Percentiles rank a stretch among this genome's conserved stretches.
Conservation (phyloP, 2,888 invertebrate genomes). For the Boloria selene region DNA sequence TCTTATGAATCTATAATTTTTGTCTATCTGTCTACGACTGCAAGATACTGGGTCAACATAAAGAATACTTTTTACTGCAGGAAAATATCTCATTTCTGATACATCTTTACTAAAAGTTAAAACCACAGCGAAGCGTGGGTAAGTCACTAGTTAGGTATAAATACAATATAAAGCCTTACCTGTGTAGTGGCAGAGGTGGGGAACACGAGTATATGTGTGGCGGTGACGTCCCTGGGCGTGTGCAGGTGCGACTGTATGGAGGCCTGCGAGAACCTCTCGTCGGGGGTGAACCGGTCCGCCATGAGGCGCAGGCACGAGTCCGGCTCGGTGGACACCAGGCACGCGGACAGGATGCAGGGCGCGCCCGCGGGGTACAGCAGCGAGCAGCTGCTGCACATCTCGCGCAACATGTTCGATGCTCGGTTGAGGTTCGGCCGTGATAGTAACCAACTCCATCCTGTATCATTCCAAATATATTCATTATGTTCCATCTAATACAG, state of each 20-base stretch:
- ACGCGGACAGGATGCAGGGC: conserved; percentile 98
- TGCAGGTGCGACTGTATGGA: conserved; percentile 94
- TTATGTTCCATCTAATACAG: not conserved
- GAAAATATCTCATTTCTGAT: not conserved
- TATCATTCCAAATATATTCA: not conserved
- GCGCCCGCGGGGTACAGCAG: conserved; percentile 90
- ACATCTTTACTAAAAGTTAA: too few species aligned
- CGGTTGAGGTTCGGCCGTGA: conserved; percentile 94
- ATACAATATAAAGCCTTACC: conserved; percentile 64
- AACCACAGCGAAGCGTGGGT: too few species aligned
- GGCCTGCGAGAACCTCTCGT: conserved; percentile 93
- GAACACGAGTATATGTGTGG: conserved; percentile 99
- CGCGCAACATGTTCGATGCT: conserved; percentile 93
- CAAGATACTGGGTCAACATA: not conserved
- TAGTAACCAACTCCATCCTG: conserved; percentile 96
- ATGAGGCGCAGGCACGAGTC: conserved; percentile 93
- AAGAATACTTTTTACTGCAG: not conserved
- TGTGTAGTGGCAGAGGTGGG: conserved; percentile 98
- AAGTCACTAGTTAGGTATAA: too few species aligned
- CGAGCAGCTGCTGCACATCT: conserved; percentile 94
- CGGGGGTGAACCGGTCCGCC: conserved; percentile 98
- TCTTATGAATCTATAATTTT: too few species aligned
- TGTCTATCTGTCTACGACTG: too few species aligned
- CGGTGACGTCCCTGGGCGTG: conserved; percentile 97
- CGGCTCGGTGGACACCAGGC: conserved; percentile 97